These are phyloP conservation scores for Agriopis leucophaearia DNA, from an alignment of 2,888 invertebrate genomes.

Conservation along the genomic window DNA sequence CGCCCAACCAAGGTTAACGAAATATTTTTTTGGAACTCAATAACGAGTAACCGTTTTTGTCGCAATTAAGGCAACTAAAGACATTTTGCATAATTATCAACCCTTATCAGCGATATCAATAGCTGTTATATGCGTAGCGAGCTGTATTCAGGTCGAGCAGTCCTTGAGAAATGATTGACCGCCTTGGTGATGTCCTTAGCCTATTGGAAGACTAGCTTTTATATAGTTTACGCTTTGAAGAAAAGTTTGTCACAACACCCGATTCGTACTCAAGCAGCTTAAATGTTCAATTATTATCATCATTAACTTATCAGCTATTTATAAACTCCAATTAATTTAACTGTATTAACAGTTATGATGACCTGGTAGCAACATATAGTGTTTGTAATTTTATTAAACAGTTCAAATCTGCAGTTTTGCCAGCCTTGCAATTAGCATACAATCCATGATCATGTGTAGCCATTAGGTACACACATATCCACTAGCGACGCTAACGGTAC, in stretches of 20 bases:
- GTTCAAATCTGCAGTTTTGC: constrained; percentile 5
- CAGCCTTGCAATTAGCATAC: constrained; percentile 21
- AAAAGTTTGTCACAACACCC: constrained; percentile 38
- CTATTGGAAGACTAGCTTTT: constrained; percentile 27
- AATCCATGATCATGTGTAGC: constrained; percentile 13
- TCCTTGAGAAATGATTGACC: constrained; percentile 48
- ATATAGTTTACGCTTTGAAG: constrained; percentile 18
- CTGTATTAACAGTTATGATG: constrained; percentile 10
- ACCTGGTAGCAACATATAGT: constrained; percentile 13
- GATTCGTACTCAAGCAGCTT: background rate
- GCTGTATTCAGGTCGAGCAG: constrained; percentile 45
- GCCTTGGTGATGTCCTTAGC: constrained; percentile 54
- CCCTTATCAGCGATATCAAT: constrained; percentile 20
- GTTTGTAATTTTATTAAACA: background rate
- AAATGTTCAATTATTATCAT: background rate
- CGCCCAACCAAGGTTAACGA: background rate
- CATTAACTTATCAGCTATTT: too few species aligned
- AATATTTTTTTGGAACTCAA: background rate
- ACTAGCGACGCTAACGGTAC: constrained; percentile 6
- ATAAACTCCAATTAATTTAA: constrained; percentile 11
- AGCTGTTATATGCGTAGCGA: constrained; percentile 4
- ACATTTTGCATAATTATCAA: constrained; percentile 13
- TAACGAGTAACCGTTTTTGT: too few species aligned
- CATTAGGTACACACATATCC: background rate
- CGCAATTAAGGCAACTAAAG: constrained; percentile 5